Percentiles rank a stretch among this genome's conserved stretches.
These are phyloP conservation scores for Hesperophylax magnus DNA, from an alignment of 1,140 invertebrate species.

Conservation along the genomic window DNA sequence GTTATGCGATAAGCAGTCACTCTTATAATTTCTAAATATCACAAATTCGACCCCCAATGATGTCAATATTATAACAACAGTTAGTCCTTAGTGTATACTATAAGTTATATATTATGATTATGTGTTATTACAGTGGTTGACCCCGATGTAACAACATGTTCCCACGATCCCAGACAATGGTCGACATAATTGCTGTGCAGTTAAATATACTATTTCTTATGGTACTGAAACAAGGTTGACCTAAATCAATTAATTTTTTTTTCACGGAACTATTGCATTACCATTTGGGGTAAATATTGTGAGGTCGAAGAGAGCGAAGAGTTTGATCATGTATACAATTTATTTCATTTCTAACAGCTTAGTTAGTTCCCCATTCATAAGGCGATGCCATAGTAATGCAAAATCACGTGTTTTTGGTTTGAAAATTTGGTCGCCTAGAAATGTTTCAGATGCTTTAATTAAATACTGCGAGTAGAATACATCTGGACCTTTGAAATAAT, in stretches of 20 bases:
- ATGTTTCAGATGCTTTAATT: no score
- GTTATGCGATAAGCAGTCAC: no score
- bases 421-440: no score
- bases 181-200: background rate
- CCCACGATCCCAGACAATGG: constrained; percentile 3
- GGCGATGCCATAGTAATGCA: no score
- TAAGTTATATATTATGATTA: background rate
- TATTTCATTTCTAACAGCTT: no score
- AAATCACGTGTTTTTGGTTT: no score
- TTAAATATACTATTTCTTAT: background rate
- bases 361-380: no score
- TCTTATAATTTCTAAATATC: background rate
- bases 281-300: background rate
- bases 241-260: background rate
- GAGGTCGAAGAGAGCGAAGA: background rate
- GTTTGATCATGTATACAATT: no score
- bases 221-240: background rate
- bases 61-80: background rate
- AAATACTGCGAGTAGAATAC: no score
- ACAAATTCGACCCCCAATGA: background rate
- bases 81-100: background rate
- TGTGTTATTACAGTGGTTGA: background rate
- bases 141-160: background rate
- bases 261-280: background rate
- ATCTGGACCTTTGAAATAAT: no score